Conservation (phyloP, 2,797 vertebrate species). For the Harpia harpyja region DNA sequence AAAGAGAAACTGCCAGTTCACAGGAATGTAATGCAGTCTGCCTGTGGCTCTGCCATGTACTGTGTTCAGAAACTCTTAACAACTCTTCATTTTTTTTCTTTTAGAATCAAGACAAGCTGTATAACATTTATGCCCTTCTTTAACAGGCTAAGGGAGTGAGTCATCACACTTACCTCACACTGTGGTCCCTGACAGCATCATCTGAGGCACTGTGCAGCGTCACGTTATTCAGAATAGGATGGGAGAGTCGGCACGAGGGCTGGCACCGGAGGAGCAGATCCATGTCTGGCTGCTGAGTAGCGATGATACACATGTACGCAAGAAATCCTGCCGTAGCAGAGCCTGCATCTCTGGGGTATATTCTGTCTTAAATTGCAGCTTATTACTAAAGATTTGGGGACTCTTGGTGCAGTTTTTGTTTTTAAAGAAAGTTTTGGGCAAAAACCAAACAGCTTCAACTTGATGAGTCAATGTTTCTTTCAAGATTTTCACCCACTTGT, state of each 20-base stretch:
- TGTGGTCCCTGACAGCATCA: background rate
- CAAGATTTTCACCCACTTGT: background rate
- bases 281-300: background rate
- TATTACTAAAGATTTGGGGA: background rate
- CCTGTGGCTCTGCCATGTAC: background rate
- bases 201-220: background rate
- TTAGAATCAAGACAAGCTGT: background rate
- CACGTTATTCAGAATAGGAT: accelerated
- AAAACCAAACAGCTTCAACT: background rate
- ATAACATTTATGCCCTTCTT: background rate
- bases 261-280: background rate
- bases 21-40: background rate
- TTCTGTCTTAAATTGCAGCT: background rate
- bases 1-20: background rate
- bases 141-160: background rate
- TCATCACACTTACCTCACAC: background rate
- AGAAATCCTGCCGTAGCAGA: background rate
- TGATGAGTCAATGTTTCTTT: background rate
- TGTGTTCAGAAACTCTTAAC: background rate
- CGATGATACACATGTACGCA: background rate
- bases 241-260: background rate
- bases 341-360: background rate
- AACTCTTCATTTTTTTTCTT: background rate
- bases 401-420: background rate
- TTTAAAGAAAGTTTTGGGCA: background rate